Base-by-base conservation (phyloP, 2,888 invertebrate species). In the Pherbina coryleti region DNA sequence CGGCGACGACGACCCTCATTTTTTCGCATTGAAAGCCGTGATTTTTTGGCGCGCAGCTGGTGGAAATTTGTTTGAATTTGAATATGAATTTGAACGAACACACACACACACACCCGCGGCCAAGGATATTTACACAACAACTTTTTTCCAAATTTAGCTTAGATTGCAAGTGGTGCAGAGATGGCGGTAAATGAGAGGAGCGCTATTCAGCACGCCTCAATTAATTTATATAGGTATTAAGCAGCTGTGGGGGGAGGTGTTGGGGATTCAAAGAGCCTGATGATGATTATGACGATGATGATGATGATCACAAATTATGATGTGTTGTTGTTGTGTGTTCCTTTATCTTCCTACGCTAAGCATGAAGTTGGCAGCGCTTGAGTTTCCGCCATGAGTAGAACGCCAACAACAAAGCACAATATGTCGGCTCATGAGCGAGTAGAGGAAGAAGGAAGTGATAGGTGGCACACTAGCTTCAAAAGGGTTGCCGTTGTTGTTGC, bases 201-300 rank as follows among this genome's bases (percentile, higher is more conserved):
- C 9, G 19, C 28, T 19, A 25, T 51, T 28, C 51, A 69, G 49
- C 69, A 69, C 69, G 69, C 69, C 69, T 69, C 69, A 69, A 69
- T 69, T 69, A 69, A 69, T 69, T 69, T 69, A 69, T 69, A 69
- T 69, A 51, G 17, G 51, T 51, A 69, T 69, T 69, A 49, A 69
- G 69, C 51, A 67, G 22, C 34, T 31, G 5, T 34, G 37, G 19
- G 22, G 2, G 44, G 34, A 11, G 69, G 49, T 17, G 5, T 28
- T 34, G 28, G 51, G 19, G 67, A 9, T 14, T 34, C 49, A 69
- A 69, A 34, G 31, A 55, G 55, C 55, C 55, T 28, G 49, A 37
- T 57, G 57, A 69, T 64, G 64, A 64, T 19, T 22, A n/a, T 11
- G 17, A n/a, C 1, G 70, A 14, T 53, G 17, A 25, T 51, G 71